Base-by-base conservation (phyloP, 2,888 invertebrate genomes). In the Pyrocoelia pectoralis region DNA sequence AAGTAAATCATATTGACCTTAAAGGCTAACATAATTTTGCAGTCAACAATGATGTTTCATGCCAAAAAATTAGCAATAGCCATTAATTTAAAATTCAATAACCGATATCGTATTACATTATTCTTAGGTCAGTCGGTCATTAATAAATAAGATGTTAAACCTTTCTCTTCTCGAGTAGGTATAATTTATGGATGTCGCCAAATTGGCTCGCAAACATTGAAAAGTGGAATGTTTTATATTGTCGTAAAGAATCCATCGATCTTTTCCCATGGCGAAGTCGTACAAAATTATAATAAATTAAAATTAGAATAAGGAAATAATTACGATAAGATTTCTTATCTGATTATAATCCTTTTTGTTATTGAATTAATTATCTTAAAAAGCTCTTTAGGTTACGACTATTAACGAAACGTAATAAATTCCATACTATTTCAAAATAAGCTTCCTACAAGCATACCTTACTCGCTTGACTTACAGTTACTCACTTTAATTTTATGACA, bases 401-500 rank as follows among this genome's bases (percentile, higher is more conserved):
- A n/a, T n/a, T n/a, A n/a, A n/a, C 29, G 33, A 40, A 56, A 49
- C 13, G 57, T 24, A 53, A 59, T 59, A 59, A 59, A 59, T 43
- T 10, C 46, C 46, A 52, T 15, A 53, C 51, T 52, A 33, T 59
- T 59, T 59, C 52, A 43, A 38, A 19, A 19, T 29, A 41, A 46
- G 52, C 53, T 59, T 59, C 59, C 53, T 59, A 53, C 17, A 19
- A n/a, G 17, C 29, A 33, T 24, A 12, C 12, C 28, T 58, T n/a
- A 5, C 50, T 50, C 24, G 14, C 56, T 8, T 33, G 14, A 28
- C 46, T 24, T 24, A 24, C 24, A 24, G 24, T 24, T 24, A 51
- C 18, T 43, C 41, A 46, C 51, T 61, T 56, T 56, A 51, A 38
- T 62, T 62, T 64, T 59, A 64, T 64, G 64, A 55, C 57, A 54